Conservation (phyloP, 2,113 vertebrate species). For the Bungarus multicinctus region DNA sequence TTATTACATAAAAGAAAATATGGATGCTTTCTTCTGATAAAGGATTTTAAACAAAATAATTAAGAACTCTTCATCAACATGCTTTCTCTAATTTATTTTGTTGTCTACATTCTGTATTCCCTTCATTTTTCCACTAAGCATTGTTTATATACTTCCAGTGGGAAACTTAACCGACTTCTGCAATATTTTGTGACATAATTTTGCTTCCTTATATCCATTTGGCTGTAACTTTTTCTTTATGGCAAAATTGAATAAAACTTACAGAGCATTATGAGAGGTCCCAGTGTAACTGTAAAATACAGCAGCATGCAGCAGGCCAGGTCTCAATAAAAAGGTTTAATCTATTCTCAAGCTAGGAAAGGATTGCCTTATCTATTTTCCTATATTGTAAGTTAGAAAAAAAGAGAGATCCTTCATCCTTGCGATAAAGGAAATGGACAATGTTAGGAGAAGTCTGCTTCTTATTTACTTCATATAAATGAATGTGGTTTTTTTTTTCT, state of each 20-base stretch:
- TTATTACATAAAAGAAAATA: background rate
- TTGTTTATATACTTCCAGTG: background rate
- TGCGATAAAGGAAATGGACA: background rate
- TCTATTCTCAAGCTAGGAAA: background rate
- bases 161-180: background rate
- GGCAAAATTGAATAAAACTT: background rate
- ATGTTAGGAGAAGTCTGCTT: background rate
- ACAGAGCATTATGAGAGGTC: background rate
- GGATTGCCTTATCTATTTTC: background rate
- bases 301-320: background rate
- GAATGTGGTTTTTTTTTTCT: background rate
- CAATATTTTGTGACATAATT: background rate
- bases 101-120: background rate
- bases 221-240: background rate
- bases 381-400: background rate
- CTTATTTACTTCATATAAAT: background rate
- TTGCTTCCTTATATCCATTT: background rate
- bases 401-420: background rate
- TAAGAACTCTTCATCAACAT: background rate
- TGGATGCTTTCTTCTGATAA: background rate
- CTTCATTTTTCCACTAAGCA: background rate
- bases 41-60: background rate
- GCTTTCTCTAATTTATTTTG: background rate
- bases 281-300: background rate
- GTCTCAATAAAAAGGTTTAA: background rate